Evolutionary conservation across 2,888 invertebrate genomes (phyloP).

Genomic region (Protophormia terraenovae): DNA sequence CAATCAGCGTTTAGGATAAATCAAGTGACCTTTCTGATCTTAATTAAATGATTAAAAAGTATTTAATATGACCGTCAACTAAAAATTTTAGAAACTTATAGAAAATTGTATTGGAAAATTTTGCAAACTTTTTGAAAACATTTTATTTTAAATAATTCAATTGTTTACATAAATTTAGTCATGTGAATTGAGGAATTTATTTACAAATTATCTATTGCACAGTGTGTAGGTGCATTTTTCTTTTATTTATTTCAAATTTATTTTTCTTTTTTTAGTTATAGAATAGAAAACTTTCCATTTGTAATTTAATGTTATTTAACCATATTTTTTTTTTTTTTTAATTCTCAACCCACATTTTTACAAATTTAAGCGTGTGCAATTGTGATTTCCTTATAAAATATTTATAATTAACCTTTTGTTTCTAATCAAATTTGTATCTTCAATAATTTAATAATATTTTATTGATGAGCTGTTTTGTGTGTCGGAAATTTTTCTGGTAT

Average conservation of each 20-base stretch:
- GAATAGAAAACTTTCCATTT: conserved; percentile 13
- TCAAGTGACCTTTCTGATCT: conserved; percentile 36
- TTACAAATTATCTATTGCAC: conserved; percentile 7
- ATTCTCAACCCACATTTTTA: conserved; percentile 37
- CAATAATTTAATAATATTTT: conserved; percentile 1
- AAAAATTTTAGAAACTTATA: conserved; percentile 3
- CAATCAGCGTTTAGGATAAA: neutral
- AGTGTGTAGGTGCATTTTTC: conserved; percentile 28
- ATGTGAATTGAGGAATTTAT: conserved; percentile 30
- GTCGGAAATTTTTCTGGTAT: neutral
- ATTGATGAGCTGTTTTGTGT: neutral
- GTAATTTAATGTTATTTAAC: conserved; percentile 1
- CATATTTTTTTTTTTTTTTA: neutral
- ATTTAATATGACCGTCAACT: neutral
- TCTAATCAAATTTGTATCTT: neutral
- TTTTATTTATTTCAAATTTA: neutral
- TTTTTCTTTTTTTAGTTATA: neutral
- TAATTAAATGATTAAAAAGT: conserved; percentile 37
- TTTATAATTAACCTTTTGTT: conserved; percentile 1
- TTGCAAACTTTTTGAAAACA: neutral
- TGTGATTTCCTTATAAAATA: conserved; percentile 32
- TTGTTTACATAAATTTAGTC: conserved; percentile 29
- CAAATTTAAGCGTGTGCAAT: neutral
- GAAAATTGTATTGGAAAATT: conserved; percentile 5
- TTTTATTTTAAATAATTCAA: conserved; percentile 25